Percentiles rank a stretch among this genome's conserved stretches.
phyloP scores from a whole-genome alignment of 2,113 vertebrate genomes.

The Crotalus viridis region DNA sequence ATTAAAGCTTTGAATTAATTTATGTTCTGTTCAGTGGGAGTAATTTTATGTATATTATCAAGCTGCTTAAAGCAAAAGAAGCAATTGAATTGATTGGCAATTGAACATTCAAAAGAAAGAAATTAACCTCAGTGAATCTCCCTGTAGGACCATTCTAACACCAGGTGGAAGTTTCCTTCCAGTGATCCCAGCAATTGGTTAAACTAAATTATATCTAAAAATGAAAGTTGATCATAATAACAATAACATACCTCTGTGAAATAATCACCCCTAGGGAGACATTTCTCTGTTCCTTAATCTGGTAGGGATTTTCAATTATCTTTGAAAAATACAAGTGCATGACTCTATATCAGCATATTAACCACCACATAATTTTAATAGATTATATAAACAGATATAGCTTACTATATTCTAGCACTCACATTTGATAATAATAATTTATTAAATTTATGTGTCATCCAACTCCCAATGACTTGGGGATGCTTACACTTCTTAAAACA shows the following conservation, averaged over 20 bases:
- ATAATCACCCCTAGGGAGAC: conserved; percentile 70
- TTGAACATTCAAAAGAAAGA: conserved; percentile 56
- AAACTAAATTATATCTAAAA: conserved; percentile 71
- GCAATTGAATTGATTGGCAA: conserved; percentile 61
- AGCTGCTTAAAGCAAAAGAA: conserved; percentile 60
- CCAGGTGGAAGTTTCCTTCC: conserved; percentile 65
- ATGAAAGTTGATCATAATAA: conserved; percentile 68
- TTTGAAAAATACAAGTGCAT: conserved; percentile 59
- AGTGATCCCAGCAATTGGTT: conserved; percentile 74
- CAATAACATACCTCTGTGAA: conserved; percentile 67
- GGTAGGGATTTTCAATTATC: conserved; percentile 67
- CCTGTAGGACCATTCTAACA: conserved; percentile 68
- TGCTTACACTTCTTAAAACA: not conserved
- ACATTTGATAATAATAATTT: not conserved
- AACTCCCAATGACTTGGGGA: not conserved
- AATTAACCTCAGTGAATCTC: conserved; percentile 69
- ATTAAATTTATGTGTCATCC: not conserved
- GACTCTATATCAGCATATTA: conserved; percentile 43
- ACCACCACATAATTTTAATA: conserved; percentile 26
- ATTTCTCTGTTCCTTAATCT: conserved; percentile 34
- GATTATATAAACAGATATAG: not conserved
- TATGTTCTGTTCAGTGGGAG: conserved; percentile 57
- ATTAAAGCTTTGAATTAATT: conserved; percentile 53
- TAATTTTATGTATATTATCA: conserved; percentile 56
- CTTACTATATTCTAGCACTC: accelerated